Percentiles rank a stretch among this genome's conserved stretches.
phyloP scores from a whole-genome alignment of 2,888 invertebrate genomes.

The Eudasyphora cyanicolor region DNA sequence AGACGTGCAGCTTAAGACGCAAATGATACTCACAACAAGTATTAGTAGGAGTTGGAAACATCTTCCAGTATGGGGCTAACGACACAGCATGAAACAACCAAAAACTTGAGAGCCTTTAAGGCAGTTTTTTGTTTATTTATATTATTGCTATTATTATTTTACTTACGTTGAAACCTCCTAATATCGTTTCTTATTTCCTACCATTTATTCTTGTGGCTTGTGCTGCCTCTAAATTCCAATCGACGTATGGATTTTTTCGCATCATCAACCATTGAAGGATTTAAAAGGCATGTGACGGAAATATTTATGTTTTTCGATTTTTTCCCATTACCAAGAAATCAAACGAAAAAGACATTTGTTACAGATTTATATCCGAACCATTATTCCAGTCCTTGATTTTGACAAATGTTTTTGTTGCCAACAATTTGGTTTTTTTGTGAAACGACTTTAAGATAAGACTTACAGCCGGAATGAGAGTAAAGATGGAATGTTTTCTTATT shows the following conservation, averaged over 20 bases:
- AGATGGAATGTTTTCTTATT: too few relatives aligned
- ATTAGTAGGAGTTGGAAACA: too few relatives aligned
- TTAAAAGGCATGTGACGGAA: not conserved
- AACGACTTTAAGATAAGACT: too few relatives aligned
- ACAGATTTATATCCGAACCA: not conserved
- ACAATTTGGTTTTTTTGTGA: too few relatives aligned
- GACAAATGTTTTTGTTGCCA: not conserved
- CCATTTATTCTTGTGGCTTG: not conserved
- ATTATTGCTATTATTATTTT: too few relatives aligned
- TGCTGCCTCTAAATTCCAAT: not conserved
- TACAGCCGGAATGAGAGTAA: too few relatives aligned
- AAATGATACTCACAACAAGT: too few relatives aligned
- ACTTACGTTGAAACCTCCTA: not conserved
- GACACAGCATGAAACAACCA: too few relatives aligned
- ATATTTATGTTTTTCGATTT: not conserved
- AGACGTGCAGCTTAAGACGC: too few relatives aligned
- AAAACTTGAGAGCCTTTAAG: too few relatives aligned
- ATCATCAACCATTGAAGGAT: not conserved
- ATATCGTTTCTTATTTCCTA: not conserved
- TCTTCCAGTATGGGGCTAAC: too few relatives aligned
- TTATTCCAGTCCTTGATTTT: not conserved
- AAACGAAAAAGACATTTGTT: not conserved
- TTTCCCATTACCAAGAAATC: not conserved
- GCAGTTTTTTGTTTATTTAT: too few relatives aligned
- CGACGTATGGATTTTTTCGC: not conserved